phyloP scores from a whole-genome alignment of 2,888 invertebrate genomes.

The Sturmia bella region DNA sequence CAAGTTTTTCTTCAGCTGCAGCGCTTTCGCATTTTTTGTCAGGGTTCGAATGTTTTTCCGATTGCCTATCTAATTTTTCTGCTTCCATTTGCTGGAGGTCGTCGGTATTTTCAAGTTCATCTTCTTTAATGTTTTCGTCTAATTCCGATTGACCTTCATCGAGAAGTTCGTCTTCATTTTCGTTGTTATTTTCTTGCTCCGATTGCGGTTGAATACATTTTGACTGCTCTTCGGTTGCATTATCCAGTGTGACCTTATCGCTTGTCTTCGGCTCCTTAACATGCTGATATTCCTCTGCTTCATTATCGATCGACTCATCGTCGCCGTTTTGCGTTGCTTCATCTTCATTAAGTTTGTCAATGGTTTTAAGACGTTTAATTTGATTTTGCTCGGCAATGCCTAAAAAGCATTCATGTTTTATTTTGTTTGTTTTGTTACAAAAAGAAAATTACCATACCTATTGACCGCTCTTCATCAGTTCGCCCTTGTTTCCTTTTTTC shows the following conservation, averaged over 20 bases:
- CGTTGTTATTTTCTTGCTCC: constrained; percentile 83
- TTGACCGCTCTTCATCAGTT: constrained; percentile 88
- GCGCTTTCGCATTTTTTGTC: constrained; percentile 83
- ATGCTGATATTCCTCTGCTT: constrained; percentile 90
- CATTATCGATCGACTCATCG: constrained; percentile 80
- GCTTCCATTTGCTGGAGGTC: constrained; percentile 80
- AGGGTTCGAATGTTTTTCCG: constrained; percentile 79
- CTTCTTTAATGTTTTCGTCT: constrained; percentile 79
- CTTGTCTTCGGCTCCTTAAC: constrained; percentile 89
- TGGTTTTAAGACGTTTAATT: constrained; percentile 82
- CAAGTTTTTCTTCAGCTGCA: constrained; percentile 81
- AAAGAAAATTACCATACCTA: constrained; percentile 78
- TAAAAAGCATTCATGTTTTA: constrained; percentile 44
- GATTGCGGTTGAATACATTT: constrained; percentile 84
- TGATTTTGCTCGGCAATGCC: constrained; percentile 80
- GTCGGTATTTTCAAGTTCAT: constrained; percentile 72
- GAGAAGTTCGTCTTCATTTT: constrained; percentile 77
- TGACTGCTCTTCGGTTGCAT: constrained; percentile 92
- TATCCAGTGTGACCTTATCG: constrained; percentile 88
- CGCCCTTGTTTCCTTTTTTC: constrained; percentile 88
- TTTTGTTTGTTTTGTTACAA: neutral
- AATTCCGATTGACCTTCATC: constrained; percentile 80
- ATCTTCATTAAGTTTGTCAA: constrained; percentile 81
- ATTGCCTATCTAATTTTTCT: constrained; percentile 82
- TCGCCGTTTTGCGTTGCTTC: constrained; percentile 80